Percentiles rank a stretch among this genome's conserved stretches.
Evolutionary conservation across 2,888 invertebrate genomes (phyloP).

Genomic region (Caenorhabditis japonica): DNA sequence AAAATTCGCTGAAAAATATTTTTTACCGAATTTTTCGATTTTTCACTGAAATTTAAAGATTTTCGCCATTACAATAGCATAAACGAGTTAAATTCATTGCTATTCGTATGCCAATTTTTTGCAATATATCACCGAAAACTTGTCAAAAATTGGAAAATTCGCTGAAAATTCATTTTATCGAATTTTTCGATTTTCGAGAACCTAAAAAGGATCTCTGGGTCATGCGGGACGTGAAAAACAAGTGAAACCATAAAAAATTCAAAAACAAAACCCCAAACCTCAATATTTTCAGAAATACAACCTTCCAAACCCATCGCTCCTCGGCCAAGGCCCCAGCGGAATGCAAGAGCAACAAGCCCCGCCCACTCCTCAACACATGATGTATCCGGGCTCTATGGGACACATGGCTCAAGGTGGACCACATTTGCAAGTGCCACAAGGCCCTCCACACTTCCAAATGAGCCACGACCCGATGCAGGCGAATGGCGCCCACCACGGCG

Average conservation of each 20-base stretch:
- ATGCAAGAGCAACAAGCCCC: slow-evolving; percentile 48
- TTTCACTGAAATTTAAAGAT: too few relatives aligned
- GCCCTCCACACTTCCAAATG: slow-evolving; percentile 41
- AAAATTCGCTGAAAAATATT: too few relatives aligned
- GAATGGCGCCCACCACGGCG: slow-evolving; percentile 22
- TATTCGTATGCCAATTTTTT: too few relatives aligned
- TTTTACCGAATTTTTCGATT: too few relatives aligned
- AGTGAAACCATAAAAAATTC: too few relatives aligned
- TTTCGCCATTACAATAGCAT: too few relatives aligned
- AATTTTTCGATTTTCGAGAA: too few relatives aligned
- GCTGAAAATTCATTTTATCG: not conserved
- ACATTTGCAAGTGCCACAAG: slow-evolving; percentile 15
- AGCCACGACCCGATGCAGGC: slow-evolving; percentile 31
- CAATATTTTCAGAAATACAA: slow-evolving; percentile 38
- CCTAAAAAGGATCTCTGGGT: too few relatives aligned
- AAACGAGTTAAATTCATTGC: too few relatives aligned
- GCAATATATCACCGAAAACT: slow-evolving; percentile 2
- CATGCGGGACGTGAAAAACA: too few relatives aligned
- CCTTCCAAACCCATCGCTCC: slow-evolving; percentile 22
- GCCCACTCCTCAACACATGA: slow-evolving; percentile 47
- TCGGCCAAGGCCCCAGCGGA: slow-evolving; percentile 38
- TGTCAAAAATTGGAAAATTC: slow-evolving; percentile 6
- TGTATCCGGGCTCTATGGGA: slow-evolving; percentile 34
- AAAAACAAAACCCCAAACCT: too few relatives aligned
- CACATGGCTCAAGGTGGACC: slow-evolving; percentile 27